phyloP scores from a whole-genome alignment of 2,888 invertebrate genomes.

The Acholoe squamosa region DNA sequence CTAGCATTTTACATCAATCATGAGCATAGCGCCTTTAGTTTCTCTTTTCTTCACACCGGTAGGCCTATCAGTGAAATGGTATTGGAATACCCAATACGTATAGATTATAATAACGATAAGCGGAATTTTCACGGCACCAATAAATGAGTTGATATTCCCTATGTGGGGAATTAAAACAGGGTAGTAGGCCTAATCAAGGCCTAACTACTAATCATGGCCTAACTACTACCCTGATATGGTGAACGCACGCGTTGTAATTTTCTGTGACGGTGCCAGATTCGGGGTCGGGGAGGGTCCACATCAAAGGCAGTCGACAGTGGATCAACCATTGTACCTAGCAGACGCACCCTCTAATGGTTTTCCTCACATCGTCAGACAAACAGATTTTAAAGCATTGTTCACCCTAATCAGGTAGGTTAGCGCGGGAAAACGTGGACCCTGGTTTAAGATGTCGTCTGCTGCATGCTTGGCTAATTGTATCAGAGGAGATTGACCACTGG shows the following conservation, averaged over 20 bases:
- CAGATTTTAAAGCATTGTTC: constrained; percentile 56
- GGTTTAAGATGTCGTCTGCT: neutral
- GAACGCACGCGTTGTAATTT: neutral
- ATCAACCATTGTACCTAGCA: constrained; percentile 33
- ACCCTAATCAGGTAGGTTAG: constrained; percentile 42
- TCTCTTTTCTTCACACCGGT: neutral
- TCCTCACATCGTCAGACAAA: neutral
- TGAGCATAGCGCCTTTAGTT: neutral
- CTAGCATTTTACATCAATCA: neutral
- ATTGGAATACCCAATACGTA: too few relatives aligned
- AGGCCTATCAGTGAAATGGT: too few relatives aligned
- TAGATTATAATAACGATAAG: too few relatives aligned
- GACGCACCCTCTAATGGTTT: constrained; percentile 1
- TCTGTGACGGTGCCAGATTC: neutral
- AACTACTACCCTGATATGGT: too few relatives aligned
- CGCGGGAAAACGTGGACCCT: constrained; percentile 1
- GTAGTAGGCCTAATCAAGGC: too few relatives aligned
- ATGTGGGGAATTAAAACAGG: too few relatives aligned
- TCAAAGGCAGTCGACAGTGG: constrained; percentile 26
- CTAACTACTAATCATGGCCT: too few relatives aligned
- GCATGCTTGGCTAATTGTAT: neutral
- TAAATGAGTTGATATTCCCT: too few relatives aligned
- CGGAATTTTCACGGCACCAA: too few relatives aligned
- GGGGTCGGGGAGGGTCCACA: neutral
- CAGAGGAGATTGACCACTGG: constrained; percentile 21